phyloP scores from a whole-genome alignment of 2,888 invertebrate genomes.

The Hymenopus coronatus region DNA sequence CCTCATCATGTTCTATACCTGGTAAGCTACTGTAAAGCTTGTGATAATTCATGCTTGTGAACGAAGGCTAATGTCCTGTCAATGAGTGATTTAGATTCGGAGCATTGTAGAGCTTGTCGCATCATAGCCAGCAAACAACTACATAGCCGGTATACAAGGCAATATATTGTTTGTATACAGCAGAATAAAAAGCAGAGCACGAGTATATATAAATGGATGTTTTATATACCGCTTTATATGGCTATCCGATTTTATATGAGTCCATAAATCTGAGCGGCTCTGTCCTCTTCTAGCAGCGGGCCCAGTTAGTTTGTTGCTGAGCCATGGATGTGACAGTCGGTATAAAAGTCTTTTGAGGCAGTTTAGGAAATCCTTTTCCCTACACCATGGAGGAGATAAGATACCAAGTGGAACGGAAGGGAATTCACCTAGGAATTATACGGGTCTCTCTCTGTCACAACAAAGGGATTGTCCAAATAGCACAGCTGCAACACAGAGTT shows the following conservation, averaged over 20 bases:
- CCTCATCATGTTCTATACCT: no score
- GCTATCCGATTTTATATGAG: slow-evolving; percentile 12
- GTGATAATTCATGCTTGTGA: not conserved
- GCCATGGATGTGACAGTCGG: not conserved
- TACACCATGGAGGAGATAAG: not conserved
- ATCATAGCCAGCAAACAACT: not conserved
- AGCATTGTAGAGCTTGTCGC: not conserved
- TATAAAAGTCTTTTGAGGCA: not conserved
- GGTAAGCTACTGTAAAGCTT: no score
- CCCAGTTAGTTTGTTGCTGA: not conserved
- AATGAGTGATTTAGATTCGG: not conserved
- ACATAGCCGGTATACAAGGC: not conserved
- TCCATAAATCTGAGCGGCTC: not conserved
- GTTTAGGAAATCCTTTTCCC: not conserved
- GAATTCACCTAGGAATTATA: not conserved
- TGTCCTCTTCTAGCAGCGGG: not conserved
- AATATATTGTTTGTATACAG: not conserved
- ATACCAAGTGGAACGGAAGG: not conserved
- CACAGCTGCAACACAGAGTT: no score
- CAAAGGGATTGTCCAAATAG: not conserved
- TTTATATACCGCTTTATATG: slow-evolving; percentile 2
- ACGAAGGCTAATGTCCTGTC: not conserved
- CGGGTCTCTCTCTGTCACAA: not conserved
- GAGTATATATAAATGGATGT: not conserved
- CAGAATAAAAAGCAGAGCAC: not conserved